Evolutionary conservation across 2,113 vertebrate genomes (phyloP).

Genomic region (Todiramphus saurophagus): DNA sequence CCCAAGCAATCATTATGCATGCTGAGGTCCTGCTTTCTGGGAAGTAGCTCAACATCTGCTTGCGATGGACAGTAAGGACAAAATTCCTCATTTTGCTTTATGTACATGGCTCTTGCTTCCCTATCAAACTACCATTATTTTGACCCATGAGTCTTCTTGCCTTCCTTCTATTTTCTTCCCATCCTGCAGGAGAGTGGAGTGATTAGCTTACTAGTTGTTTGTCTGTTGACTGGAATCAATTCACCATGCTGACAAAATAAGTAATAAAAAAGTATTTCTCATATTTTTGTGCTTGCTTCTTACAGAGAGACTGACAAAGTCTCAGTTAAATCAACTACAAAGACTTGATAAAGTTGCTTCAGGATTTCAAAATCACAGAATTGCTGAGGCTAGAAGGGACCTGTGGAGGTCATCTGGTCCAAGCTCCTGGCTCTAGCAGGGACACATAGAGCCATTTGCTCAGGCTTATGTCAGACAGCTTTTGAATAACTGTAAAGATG

Average conservation of each 20-base stretch:
- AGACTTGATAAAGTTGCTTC: not conserved
- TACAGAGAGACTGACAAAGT: not conserved
- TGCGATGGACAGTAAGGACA: not conserved
- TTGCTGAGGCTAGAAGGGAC: not conserved
- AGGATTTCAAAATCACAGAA: not conserved
- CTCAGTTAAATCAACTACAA: not conserved
- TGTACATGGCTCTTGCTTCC: not conserved
- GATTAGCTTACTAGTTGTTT: not conserved
- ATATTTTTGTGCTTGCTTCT: not conserved
- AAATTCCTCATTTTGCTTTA: not conserved
- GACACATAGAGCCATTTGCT: not conserved
- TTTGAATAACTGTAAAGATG: not conserved
- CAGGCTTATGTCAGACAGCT: not conserved
- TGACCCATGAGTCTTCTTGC: not conserved
- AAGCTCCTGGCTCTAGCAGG: not conserved
- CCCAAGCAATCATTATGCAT: not conserved
- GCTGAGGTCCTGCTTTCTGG: not conserved
- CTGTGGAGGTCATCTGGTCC: not conserved
- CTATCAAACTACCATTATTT: not conserved
- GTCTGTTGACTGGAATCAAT: not conserved
- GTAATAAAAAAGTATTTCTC: not conserved
- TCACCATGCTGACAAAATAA: not conserved
- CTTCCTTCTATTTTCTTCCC: not conserved
- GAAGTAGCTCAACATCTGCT: not conserved
- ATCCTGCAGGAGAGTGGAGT: not conserved